Conservation (phyloP, 2,113 vertebrate genomes). For the Caretta caretta region DNA sequence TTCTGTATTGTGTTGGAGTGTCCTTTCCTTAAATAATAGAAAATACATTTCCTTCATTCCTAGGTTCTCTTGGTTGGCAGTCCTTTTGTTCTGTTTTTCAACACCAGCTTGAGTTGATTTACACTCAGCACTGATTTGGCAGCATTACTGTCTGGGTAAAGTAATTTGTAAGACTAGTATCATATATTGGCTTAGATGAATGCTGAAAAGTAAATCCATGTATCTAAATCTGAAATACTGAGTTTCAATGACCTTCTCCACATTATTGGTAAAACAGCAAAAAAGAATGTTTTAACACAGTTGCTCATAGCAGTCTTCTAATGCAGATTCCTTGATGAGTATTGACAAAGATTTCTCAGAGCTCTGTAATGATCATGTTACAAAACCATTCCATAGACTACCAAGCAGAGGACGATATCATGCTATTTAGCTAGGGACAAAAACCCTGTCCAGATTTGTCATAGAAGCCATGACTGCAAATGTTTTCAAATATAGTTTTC, state of each 20-base stretch:
- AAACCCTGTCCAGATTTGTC: not conserved
- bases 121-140: slow-evolving; percentile 33
- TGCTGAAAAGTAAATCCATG: slow-evolving; percentile 11
- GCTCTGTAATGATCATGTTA: not conserved
- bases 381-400: not conserved
- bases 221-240: slow-evolving; percentile 30
- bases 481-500: not conserved
- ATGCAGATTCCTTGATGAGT: not conserved
- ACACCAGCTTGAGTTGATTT: slow-evolving; percentile 55
- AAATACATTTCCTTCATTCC: slow-evolving; percentile 33
- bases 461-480: not conserved
- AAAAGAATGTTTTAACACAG: not conserved
- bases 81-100: slow-evolving; percentile 10
- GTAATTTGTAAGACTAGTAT: slow-evolving; percentile 6
- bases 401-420: not conserved
- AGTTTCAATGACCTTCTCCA: not conserved
- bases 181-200: not conserved
- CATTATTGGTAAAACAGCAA: not conserved
- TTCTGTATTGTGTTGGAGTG: not conserved
- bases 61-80: slow-evolving; percentile 44
- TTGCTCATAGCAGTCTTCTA: not conserved
- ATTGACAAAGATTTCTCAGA: not conserved
- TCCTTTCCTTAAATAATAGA: not conserved
- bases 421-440: not conserved
- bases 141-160: not conserved